Percentiles rank a stretch among this genome's conserved stretches.
These are phyloP conservation scores for Diglossa cyanea DNA, from an alignment of 2,797 vertebrate species.

Conservation along the genomic window DNA sequence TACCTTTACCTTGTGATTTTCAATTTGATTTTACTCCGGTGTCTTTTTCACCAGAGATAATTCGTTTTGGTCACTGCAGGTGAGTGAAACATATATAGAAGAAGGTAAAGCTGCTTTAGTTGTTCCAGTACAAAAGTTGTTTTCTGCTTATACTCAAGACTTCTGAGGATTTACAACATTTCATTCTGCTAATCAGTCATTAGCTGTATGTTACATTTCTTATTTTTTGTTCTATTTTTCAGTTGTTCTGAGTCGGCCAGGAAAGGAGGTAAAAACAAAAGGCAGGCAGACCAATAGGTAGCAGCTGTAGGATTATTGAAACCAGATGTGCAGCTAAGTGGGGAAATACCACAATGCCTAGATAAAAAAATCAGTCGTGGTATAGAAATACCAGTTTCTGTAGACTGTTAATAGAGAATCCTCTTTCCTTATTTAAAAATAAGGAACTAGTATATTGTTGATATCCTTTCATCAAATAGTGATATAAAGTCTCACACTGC, in stretches of 20 bases:
- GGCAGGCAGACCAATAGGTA: constrained; percentile 11
- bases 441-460: not conserved
- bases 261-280: constrained; percentile 18
- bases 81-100: not conserved
- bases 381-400: not conserved
- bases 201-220: not conserved
- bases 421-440: not conserved
- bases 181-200: not conserved
- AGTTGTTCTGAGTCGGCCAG: not conserved
- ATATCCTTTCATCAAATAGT: not conserved
- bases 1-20: constrained; percentile 6
- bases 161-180: not conserved
- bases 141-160: not conserved
- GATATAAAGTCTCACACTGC: not conserved
- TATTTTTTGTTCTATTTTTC: not conserved
- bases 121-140: not conserved
- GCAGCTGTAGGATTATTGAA: constrained; percentile 46
- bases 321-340: constrained; percentile 32
- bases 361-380: not conserved
- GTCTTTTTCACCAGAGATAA: not conserved
- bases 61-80: not conserved
- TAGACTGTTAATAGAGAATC: not conserved
- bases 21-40: not conserved
- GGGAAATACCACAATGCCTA: not conserved
- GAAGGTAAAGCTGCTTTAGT: not conserved